phyloP scores from a whole-genome alignment of 2,113 vertebrate genomes.

The Chaetodon auriga region DNA sequence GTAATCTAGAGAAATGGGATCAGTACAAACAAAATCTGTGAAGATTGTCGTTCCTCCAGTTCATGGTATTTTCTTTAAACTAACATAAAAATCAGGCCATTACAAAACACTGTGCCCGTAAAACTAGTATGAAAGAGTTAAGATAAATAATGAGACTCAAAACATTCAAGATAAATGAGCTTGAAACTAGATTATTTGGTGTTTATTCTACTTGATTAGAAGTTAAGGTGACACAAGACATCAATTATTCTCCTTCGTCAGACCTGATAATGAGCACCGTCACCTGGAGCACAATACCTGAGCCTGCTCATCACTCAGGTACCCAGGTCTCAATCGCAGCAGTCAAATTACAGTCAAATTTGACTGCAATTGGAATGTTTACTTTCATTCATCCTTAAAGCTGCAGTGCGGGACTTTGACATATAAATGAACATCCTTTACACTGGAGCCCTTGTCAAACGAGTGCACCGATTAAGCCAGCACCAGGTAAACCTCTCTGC shows the following conservation, averaged over 20 bases:
- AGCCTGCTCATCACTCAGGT: neutral
- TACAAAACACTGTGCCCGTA: neutral
- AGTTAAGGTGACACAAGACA: neutral
- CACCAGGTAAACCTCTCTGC: no score
- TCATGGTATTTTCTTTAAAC: neutral
- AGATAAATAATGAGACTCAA: neutral
- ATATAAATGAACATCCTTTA: no score
- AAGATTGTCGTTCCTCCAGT: no score
- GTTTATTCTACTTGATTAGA: neutral
- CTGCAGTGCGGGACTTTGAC: no score
- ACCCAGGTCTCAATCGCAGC: neutral
- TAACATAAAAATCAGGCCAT: neutral
- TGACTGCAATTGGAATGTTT: neutral
- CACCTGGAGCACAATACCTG: neutral
- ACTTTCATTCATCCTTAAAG: neutral
- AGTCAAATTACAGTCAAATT: neutral
- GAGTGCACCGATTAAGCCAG: no score
- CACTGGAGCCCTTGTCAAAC: no score
- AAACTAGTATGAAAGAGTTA: neutral
- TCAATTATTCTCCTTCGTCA: neutral
- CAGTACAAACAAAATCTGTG: neutral
- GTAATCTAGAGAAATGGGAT: neutral
- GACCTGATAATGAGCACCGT: neutral
- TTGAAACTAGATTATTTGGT: neutral
- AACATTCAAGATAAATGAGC: neutral